Evolutionary conservation across 1,140 invertebrate species (phyloP).

Genomic region (Orchestia grillus): DNA sequence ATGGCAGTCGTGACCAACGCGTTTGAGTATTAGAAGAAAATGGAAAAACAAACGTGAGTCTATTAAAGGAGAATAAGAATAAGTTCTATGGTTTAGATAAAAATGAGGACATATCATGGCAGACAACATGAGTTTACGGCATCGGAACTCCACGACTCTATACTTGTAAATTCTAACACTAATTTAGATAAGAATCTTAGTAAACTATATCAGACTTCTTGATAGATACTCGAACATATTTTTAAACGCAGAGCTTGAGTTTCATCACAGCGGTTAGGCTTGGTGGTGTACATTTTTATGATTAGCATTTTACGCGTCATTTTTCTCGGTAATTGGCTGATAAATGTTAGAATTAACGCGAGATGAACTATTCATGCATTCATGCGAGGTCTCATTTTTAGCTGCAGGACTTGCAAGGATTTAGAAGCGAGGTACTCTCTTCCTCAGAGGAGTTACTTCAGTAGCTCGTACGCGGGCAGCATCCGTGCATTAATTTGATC

Average conservation of each 20-base stretch:
- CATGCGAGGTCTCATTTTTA: too few species aligned
- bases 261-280: not conserved
- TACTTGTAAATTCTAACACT: not conserved
- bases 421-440: too few species aligned
- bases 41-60: too few species aligned
- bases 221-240: not conserved
- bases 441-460: too few species aligned
- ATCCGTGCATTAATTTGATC: too few species aligned
- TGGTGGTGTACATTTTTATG: too few species aligned
- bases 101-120: not conserved
- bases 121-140: not conserved
- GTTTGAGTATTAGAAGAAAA: not conserved
- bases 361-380: too few species aligned
- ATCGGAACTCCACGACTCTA: not conserved
- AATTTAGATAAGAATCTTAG: not conserved
- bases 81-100: not conserved
- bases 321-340: too few species aligned
- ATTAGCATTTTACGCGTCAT: too few species aligned
- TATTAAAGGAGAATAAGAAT: not conserved
- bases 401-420: too few species aligned
- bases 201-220: not conserved
- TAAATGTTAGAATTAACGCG: too few species aligned
- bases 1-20: not conserved
- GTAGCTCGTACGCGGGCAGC: too few species aligned
- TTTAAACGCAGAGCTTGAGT: not conserved